These are phyloP conservation scores for Halictus ligatus DNA, from an alignment of 2,888 invertebrate genomes.

Conservation along the genomic window DNA sequence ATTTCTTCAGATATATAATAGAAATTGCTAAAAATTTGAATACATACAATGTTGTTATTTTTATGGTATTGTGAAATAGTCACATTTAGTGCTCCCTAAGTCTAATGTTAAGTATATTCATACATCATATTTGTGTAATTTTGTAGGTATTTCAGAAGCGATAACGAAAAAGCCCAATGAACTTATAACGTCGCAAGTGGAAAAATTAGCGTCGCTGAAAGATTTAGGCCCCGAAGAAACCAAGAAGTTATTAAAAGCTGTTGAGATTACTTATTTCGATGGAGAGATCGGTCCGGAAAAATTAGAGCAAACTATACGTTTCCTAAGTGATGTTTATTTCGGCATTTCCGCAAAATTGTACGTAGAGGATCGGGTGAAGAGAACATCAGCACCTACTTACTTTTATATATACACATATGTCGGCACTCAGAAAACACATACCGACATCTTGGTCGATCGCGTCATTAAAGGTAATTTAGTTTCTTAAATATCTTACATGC, in stretches of 20 bases:
- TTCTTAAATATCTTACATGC: neutral
- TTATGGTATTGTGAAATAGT: neutral
- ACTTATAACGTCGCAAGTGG: neutral
- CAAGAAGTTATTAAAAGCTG: constrained; percentile 65
- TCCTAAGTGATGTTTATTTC: constrained; percentile 85
- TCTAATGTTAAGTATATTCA: neutral
- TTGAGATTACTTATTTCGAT: constrained; percentile 85
- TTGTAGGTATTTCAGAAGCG: neutral
- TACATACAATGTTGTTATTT: neutral
- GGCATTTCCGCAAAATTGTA: constrained; percentile 83
- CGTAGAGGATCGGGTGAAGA: constrained; percentile 82
- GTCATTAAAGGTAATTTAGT: neutral
- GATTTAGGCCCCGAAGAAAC: neutral
- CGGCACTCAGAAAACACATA: constrained; percentile 45
- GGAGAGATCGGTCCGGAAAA: constrained; percentile 81
- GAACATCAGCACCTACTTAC: constrained; percentile 84
- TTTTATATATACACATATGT: constrained; percentile 86
- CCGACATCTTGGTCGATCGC: constrained; percentile 2
- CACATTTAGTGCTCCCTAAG: neutral
- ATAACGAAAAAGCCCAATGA: too few relatives aligned
- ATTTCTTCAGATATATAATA: neutral
- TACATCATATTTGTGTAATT: neutral
- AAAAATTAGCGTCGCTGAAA: neutral
- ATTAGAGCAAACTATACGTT: constrained; percentile 84
- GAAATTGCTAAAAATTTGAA: neutral